A percentile compares a stretch with the other conserved stretches of the same genome.
Conservation (phyloP, 2,113 vertebrate species). For the Peromyscus maniculatus region DNA sequence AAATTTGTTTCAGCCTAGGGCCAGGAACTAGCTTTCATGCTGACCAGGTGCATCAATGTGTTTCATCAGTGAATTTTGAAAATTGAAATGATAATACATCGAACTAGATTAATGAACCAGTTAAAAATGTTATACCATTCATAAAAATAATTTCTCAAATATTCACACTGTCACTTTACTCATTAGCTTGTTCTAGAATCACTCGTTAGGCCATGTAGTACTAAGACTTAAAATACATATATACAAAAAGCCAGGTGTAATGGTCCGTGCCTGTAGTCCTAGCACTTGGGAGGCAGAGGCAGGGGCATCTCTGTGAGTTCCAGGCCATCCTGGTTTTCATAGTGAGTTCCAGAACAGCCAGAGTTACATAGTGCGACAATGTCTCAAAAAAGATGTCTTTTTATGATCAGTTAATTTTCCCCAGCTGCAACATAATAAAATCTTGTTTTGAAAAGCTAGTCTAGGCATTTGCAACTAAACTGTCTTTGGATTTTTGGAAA, state of each 20-base stretch:
- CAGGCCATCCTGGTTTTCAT: background rate
- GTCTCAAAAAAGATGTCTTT: background rate
- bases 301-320: background rate
- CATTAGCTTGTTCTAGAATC: conserved; percentile 66
- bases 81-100: conserved; percentile 68
- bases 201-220: conserved; percentile 61
- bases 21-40: conserved; percentile 59
- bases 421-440: background rate
- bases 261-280: background rate
- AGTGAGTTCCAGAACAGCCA: background rate
- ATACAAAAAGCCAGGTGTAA: background rate
- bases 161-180: conserved; percentile 59
- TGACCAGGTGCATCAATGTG: conserved; percentile 54
- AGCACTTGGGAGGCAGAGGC: background rate
- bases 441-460: conserved; percentile 7
- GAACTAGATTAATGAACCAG: conserved; percentile 73
- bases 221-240: conserved; percentile 24
- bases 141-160: conserved; percentile 73
- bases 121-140: conserved; percentile 71
- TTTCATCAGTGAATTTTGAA: conserved; percentile 67
- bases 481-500: background rate
- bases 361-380: background rate
- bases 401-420: conserved; percentile 16
- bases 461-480: background rate
- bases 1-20: conserved; percentile 58